A percentile compares a stretch with the other conserved stretches of the same genome.
phyloP scores from a whole-genome alignment of 2,888 invertebrate species.

The Heliconius charithonia region DNA sequence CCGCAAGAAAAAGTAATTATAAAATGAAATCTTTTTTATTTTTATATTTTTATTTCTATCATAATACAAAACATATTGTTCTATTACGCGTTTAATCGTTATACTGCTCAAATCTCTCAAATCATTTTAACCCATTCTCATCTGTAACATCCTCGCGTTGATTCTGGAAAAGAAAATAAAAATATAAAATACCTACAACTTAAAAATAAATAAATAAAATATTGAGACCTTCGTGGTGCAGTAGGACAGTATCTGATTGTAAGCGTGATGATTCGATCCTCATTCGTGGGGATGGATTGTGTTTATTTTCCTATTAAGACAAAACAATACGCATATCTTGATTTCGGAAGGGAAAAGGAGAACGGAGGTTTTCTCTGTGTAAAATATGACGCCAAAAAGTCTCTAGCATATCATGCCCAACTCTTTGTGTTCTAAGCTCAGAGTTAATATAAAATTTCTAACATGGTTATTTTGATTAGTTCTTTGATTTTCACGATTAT shows the following conservation, averaged over 20 bases:
- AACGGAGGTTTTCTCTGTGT: background rate
- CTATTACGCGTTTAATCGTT: constrained; percentile 12
- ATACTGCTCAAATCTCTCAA: no score
- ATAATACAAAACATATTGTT: constrained; percentile 30
- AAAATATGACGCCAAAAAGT: no score
- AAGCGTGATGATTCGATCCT: no score
- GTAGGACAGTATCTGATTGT: background rate
- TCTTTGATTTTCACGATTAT: no score
- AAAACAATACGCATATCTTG: background rate
- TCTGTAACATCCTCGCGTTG: constrained; percentile 48
- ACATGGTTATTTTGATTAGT: no score
- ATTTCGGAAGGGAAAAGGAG: background rate
- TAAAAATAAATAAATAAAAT: no score
- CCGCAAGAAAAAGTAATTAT: background rate
- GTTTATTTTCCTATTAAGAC: background rate
- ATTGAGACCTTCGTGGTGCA: no score
- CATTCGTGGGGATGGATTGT: background rate
- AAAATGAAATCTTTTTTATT: background rate
- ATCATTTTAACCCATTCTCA: constrained; percentile 35
- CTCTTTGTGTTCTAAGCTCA: no score
- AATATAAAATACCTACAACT: no score
- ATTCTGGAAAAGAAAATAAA: constrained; percentile 47
- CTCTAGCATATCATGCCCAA: no score
- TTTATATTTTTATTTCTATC: background rate
- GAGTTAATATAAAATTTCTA: no score